These are phyloP conservation scores for Phaonia tiefii DNA, from an alignment of 2,888 invertebrate species.

Conservation along the genomic window DNA sequence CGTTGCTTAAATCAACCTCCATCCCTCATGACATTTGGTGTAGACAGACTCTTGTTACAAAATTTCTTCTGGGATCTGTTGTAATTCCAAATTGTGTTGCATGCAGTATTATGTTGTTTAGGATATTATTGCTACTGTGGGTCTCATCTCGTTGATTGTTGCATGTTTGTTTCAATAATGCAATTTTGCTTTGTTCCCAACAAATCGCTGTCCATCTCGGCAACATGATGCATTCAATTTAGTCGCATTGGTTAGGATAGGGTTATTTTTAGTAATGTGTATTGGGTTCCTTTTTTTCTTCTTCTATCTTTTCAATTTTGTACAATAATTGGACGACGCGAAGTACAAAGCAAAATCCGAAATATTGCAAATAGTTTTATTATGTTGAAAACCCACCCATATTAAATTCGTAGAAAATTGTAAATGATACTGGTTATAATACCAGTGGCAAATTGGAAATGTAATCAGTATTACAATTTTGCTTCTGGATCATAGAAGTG, in stretches of 20 bases:
- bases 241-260: constrained; percentile 48
- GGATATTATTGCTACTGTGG: constrained; percentile 61
- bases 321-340: not conserved
- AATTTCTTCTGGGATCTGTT: constrained; percentile 30
- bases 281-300: too few relatives aligned
- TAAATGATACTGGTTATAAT: not conserved
- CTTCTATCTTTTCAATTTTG: not conserved
- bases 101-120: constrained; percentile 17
- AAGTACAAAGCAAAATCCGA: not conserved
- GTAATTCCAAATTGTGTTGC: constrained; percentile 21
- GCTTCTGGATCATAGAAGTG: too few relatives aligned
- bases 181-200: constrained; percentile 28
- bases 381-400: not conserved
- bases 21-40: too few relatives aligned
- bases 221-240: constrained; percentile 59
- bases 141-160: constrained; percentile 47
- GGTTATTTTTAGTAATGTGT: too few relatives aligned
- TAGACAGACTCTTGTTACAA: too few relatives aligned
- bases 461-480: too few relatives aligned
- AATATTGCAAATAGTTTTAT: not conserved
- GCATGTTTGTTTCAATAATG: constrained; percentile 59
- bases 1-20: too few relatives aligned
- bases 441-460: too few relatives aligned
- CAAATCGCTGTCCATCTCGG: constrained; percentile 29
- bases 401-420: constrained; percentile 4